Base-by-base conservation (phyloP, 37 sponge, comb jelly and placozoan genomes). In the Lycopodina hypogea region DNA sequence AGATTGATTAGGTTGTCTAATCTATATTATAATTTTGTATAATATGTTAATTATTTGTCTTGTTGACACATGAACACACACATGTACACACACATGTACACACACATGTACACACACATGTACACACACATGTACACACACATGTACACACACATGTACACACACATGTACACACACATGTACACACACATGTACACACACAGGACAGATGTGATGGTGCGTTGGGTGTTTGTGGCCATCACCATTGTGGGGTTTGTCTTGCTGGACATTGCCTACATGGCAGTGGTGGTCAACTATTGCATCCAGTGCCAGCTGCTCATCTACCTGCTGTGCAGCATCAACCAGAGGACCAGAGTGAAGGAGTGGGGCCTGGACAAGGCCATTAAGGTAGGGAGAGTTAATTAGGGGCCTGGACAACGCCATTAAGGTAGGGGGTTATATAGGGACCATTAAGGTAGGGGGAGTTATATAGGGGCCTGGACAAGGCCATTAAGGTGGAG, bases 221-320 rank as follows among this genome's bases (percentile, higher is more conserved):
- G 76, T 3, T 79, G 62, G 58, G 35, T 83, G 0, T 30, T 84
- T 22, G 79, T 89, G 32, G 42, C 69, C 32, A 36, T 83, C 26
- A 77, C 89, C 7, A 15, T 80, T 0, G 34, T 87, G 1, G 90
- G 89, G 35, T 90, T 93, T 64, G 64, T 87, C 34, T 36, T 81
- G 26, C 68, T 89, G 55, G 94, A 93, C 69, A 53, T 89, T 7
- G 84, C 86, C 56, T 93, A 93, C 78, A 61, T 76, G 21, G 84
- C 84, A 17, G 75, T 87, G 21, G 88, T 93, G 28, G 56, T 93
- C 72, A 89, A 89, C 90, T 93, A 93, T 74, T 59, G 68, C 53
- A 85, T 83, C 34, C 88, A 93, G 82, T 93, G 94, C 69, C 86
- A 93, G 77, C 85, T 93, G 34, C 79, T 93, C 23, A 77, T 93